Evolutionary conservation across 2,797 vertebrate genomes (phyloP).

Genomic region (Agapornis canus): DNA sequence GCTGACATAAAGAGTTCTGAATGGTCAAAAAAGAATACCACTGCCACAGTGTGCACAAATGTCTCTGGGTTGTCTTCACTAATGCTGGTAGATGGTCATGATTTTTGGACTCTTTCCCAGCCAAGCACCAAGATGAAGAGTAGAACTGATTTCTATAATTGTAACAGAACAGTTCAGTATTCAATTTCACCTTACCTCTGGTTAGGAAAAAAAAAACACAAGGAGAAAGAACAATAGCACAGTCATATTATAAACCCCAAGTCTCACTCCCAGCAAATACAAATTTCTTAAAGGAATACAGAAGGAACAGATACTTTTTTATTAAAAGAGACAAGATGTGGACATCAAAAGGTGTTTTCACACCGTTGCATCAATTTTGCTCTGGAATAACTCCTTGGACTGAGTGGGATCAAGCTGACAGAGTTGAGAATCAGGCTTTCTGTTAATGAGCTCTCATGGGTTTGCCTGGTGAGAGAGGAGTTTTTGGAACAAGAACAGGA

Average conservation of each 20-base stretch:
- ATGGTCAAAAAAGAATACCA: neutral
- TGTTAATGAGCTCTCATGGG: neutral
- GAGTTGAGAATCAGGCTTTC: neutral
- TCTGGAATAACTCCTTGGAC: neutral
- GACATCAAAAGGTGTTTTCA: neutral
- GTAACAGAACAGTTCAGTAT: neutral
- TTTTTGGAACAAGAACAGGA: neutral
- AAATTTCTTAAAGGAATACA: neutral
- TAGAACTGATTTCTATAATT: neutral
- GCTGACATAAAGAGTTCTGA: neutral
- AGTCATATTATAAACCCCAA: neutral
- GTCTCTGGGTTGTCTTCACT: neutral
- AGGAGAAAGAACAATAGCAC: neutral
- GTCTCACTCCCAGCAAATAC: neutral
- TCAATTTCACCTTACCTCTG: neutral
- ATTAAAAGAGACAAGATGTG: neutral
- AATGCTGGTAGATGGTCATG: accelerated
- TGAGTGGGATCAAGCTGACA: neutral
- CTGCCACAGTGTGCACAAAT: neutral
- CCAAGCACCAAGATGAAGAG: neutral
- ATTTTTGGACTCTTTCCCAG: neutral
- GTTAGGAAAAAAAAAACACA: neutral
- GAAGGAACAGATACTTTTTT: neutral
- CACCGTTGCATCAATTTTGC: neutral
- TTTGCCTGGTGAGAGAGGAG: neutral